A percentile compares a stretch with the other conserved stretches of the same genome.
phyloP scores from a whole-genome alignment of 1,140 invertebrate genomes.

The Adoxophyes honmai region DNA sequence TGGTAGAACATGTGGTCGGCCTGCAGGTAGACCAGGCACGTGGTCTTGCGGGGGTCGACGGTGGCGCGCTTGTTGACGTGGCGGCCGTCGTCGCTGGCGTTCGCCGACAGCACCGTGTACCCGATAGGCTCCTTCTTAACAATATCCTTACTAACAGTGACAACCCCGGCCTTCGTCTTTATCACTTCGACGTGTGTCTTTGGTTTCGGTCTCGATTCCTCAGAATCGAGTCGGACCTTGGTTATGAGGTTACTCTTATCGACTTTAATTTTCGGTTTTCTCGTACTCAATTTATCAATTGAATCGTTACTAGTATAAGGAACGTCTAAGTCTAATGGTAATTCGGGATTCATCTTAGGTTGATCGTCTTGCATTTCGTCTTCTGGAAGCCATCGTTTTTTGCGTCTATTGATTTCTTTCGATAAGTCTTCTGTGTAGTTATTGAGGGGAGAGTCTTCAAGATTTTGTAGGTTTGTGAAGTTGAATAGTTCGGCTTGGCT shows the following conservation, averaged over 20 bases:
- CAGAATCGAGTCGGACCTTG: conserved; percentile 70
- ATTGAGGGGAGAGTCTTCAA: conserved; percentile 37
- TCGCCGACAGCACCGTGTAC: conserved; percentile 72
- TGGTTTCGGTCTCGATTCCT: conserved; percentile 79
- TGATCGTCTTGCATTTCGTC: conserved; percentile 75
- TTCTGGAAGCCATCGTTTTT: conserved; percentile 75
- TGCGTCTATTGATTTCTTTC: conserved; percentile 61
- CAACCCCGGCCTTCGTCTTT: conserved; percentile 79
- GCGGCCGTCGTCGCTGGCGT: conserved; percentile 75
- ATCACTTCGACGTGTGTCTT: conserved; percentile 81
- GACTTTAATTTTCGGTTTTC: conserved; percentile 72
- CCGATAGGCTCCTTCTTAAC: conserved; percentile 72
- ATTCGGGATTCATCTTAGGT: conserved; percentile 78
- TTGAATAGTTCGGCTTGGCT: conserved; percentile 63
- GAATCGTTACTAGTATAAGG: conserved; percentile 80
- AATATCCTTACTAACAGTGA: conserved; percentile 69
- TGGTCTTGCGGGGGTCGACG: conserved; percentile 88
- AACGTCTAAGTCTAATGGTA: conserved; percentile 80
- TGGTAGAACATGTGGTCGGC: conserved; percentile 96
- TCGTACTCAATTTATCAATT: conserved; percentile 65
- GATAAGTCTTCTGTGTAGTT: conserved; percentile 52
- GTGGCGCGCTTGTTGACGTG: conserved; percentile 85
- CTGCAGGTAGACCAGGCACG: conserved; percentile 95
- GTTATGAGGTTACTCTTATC: conserved; percentile 74
- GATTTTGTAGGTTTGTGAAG: conserved; percentile 43